Evolutionary conservation across 2,797 vertebrate species (phyloP).

Genomic region (Gadopsis marmoratus): DNA sequence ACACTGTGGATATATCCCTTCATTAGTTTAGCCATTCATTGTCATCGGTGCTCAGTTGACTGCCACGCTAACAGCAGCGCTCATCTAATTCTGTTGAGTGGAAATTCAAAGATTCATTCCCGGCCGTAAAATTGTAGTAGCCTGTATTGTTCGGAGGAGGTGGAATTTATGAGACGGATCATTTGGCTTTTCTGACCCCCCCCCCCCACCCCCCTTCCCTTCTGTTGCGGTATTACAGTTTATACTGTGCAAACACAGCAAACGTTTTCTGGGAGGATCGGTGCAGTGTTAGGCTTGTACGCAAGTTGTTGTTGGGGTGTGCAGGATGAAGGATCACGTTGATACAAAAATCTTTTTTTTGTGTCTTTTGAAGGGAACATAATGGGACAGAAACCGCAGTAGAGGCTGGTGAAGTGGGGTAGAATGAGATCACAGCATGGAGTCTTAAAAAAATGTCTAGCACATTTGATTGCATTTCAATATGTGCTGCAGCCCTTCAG

Average conservation of each 20-base stretch:
- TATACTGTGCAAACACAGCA: slow-evolving; percentile 55
- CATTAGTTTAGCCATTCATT: slow-evolving; percentile 71
- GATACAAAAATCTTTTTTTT: slow-evolving; percentile 39
- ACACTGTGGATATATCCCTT: slow-evolving; percentile 73
- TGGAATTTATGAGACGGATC: slow-evolving; percentile 67
- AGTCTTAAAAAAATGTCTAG: slow-evolving; percentile 71
- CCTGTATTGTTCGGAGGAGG: slow-evolving; percentile 53
- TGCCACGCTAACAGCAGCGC: slow-evolving; percentile 57
- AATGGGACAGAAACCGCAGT: slow-evolving; percentile 68
- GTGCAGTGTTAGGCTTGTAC: slow-evolving; percentile 62
- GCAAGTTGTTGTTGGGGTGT: slow-evolving; percentile 55
- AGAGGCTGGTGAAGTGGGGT: slow-evolving; percentile 63
- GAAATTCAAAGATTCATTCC: slow-evolving; percentile 65
- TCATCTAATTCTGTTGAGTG: slow-evolving; percentile 74
- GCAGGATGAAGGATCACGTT: slow-evolving; percentile 61
- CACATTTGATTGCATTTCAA: slow-evolving; percentile 79
- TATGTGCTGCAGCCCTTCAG: slow-evolving; percentile 67
- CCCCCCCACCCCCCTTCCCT: too few relatives aligned
- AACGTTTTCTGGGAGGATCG: slow-evolving; percentile 53
- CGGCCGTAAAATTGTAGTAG: slow-evolving; percentile 58
- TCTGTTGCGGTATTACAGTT: slow-evolving; percentile 61
- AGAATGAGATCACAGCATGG: slow-evolving; percentile 75
- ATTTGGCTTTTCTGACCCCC: slow-evolving; percentile 54
- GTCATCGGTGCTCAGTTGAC: slow-evolving; percentile 66
- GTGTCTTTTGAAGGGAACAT: slow-evolving; percentile 40